Conservation (phyloP, 2,113 vertebrate species). For the Dipodomys spectabilis region DNA sequence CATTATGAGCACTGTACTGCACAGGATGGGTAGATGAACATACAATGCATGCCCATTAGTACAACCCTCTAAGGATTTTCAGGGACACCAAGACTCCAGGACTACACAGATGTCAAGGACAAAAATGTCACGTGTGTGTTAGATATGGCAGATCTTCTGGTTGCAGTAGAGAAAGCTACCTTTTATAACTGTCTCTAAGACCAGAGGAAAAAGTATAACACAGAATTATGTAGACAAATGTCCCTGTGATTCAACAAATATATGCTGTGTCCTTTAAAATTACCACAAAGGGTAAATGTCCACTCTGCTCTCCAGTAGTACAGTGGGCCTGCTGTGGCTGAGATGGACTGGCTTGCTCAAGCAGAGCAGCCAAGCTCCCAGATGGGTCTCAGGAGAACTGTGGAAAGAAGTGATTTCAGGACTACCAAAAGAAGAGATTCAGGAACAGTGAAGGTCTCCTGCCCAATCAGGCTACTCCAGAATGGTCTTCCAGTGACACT, state of each 20-base stretch:
- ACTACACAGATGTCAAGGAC: not conserved
- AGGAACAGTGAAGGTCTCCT: not conserved
- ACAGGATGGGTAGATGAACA: rapidly evolving
- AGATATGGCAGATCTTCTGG: not conserved
- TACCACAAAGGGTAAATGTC: not conserved
- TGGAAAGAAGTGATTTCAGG: not conserved
- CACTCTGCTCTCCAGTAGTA: no score
- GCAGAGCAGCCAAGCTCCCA: not conserved
- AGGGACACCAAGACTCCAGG: not conserved
- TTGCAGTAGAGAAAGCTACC: not conserved
- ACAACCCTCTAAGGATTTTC: no score
- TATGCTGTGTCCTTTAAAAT: not conserved
- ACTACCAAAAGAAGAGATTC: not conserved
- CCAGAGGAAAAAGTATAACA: not conserved
- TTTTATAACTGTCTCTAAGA: not conserved
- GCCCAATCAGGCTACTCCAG: not conserved
- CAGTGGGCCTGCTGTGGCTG: not conserved
- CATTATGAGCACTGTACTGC: no score
- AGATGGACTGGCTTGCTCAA: not conserved
- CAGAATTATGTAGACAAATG: not conserved
- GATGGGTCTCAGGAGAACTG: not conserved
- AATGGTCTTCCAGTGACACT: not conserved
- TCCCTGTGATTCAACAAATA: not conserved
- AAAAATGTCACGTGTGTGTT: not conserved
- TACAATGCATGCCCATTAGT: not conserved